Conservation (phyloP, 1,140 invertebrate species). For the Augochlora pura region DNA sequence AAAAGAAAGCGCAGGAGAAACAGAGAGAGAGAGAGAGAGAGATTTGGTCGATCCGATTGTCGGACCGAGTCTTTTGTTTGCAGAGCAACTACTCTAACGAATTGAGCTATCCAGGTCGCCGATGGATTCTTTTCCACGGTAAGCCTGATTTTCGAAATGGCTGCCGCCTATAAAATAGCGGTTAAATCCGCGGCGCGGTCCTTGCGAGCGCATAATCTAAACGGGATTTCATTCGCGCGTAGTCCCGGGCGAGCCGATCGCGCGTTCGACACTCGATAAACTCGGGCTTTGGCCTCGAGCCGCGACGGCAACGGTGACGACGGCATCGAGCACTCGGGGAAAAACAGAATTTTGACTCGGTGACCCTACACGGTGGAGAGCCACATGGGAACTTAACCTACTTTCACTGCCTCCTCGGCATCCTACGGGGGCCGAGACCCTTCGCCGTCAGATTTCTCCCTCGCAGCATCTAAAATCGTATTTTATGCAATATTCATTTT, state of each 20-base stretch:
- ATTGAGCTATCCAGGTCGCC: background rate
- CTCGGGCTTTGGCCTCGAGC: background rate
- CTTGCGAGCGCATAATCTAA: slow-evolving; percentile 1
- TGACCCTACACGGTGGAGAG: background rate
- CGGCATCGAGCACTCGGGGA: too few species aligned
- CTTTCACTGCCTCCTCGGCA: background rate
- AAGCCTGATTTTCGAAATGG: slow-evolving; percentile 8
- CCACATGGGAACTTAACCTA: background rate
- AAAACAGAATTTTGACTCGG: slow-evolving; percentile 1
- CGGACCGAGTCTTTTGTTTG: slow-evolving; percentile 14
- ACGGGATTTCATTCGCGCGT: background rate
- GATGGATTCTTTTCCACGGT: background rate
- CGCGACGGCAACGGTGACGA: too few species aligned
- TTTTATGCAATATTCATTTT: background rate
- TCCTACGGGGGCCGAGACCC: too few species aligned
- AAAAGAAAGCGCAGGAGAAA: too few species aligned
- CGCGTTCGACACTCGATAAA: slow-evolving; percentile 6
- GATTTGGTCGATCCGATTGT: slow-evolving; percentile 6
- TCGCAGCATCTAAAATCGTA: background rate
- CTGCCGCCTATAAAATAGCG: slow-evolving; percentile 4
- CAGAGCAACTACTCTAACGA: slow-evolving; percentile 15
- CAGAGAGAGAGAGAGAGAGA: too few species aligned
- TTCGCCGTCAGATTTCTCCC: too few species aligned
- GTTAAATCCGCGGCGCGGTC: background rate
- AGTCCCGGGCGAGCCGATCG: background rate